These are phyloP conservation scores for Phacellophora camtschatica DNA, from an alignment of 30 jellyfish, hydroid and myxozoan species.

Conservation along the genomic window DNA sequence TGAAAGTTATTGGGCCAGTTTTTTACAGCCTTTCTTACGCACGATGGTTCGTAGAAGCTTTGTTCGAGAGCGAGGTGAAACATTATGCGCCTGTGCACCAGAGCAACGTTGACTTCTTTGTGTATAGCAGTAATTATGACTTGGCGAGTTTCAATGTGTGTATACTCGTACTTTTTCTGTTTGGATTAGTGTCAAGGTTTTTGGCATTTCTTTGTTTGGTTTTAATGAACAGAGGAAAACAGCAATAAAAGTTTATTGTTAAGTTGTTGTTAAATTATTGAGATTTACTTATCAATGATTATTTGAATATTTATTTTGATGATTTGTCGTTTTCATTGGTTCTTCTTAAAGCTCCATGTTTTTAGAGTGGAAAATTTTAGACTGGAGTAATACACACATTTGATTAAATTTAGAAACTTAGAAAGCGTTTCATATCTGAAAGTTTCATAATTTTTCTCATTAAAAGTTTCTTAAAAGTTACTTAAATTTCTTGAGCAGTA, in stretches of 20 bases:
- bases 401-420: no score
- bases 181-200: slow-evolving; percentile 27
- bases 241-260: slow-evolving; percentile 27
- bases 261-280: no score
- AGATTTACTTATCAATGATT: no score
- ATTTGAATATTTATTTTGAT: no score
- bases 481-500: no score
- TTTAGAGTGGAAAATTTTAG: no score
- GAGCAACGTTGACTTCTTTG: neutral
- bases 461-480: no score
- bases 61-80: slow-evolving; percentile 44
- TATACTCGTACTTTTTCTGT: slow-evolving; percentile 13
- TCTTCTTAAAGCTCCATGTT: no score
- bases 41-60: slow-evolving; percentile 64
- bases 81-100: slow-evolving; percentile 41
- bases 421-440: no score
- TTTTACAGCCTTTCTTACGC: slow-evolving; percentile 53
- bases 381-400: no score
- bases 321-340: no score
- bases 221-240: slow-evolving; percentile 48
- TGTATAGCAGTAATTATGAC: slow-evolving; percentile 4
- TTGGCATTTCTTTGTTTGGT: slow-evolving; percentile 36
- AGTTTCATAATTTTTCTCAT: no score
- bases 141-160: slow-evolving; percentile 22
- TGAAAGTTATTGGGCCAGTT: slow-evolving; percentile 40